Base-by-base conservation (phyloP, 2,113 vertebrate genomes). In the Corythoichthys haematopterus region DNA sequence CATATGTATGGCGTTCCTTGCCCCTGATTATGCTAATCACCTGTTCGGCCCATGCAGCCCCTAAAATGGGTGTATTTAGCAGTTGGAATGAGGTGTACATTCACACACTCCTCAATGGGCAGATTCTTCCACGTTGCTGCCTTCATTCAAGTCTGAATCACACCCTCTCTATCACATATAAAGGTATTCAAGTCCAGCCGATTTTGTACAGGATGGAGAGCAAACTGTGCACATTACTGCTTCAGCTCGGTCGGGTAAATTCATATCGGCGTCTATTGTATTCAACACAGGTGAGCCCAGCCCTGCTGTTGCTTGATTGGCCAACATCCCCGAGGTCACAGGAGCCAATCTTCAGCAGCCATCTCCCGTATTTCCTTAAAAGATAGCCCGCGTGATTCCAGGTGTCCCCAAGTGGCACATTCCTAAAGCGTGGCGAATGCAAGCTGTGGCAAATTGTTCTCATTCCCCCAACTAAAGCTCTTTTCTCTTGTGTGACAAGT, bases 21-120 rank as follows among this genome's bases (percentile, higher is more conserved):
- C 93, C 94, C 93, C 94, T 96, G 96, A 98, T 98, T 98, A 98
- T 98, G 96, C 95, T 98, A 98, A 99, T 99, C 95, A 97, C 95
- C 95, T 98, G 95, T 98, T 95, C 94, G 91, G 94, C 94, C 93
- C 93, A 93, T 78, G 93, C 91, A 90, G 93, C 90, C 88, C 87
- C 92, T 94, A 94, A 97, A 99, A 98, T 96, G 94, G 94, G 94
- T 97, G 95, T 93, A 97, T 98, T 98, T 98, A 98, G 97, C 95
- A 97, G 94, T 97, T 94, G 94, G 94, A 94, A 90, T 94, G 94
- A 97, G 96, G 95, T 98, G 96, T 97, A 98, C 96, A 98, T 97
- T 99, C 94, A 98, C 94, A 94, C 75, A 85, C 89, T 87, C 83
- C 88, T 98, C 94, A 99, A 98, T 95, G 93, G 94, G 92, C 95